Evolutionary conservation across 2,888 invertebrate species (phyloP), one percentile per base, ranked within the genome.

Genomic region (Latrodectus elegans): DNA sequence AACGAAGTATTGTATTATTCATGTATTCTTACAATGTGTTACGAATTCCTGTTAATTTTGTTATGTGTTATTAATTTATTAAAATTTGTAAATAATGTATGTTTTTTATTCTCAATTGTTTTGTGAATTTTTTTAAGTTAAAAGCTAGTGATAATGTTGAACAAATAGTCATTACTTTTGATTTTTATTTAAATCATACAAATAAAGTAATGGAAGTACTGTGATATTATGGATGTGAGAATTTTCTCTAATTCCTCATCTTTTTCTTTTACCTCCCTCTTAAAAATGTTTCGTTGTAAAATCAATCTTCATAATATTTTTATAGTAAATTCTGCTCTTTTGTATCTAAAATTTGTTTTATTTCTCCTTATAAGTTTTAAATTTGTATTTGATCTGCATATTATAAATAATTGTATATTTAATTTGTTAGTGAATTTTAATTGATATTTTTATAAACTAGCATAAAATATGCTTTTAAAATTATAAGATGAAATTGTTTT

Each of bases 111-210:
- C 70, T 64, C 78, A 64, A 38, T 38, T 80, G 65, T 71, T 81
- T 81, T 76, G 77, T 86, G 73, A 71, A 70, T n/a, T 60, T 80
- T 86, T 86, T 52, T 60, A 74, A 75, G 73, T 80, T 70, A 71
- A 80, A 80, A 80, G 81, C 81, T 81, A 86, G 86, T 86, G 86
- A 86, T 86, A 86, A 76, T 76, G 76, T 86, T 86, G 86, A 86
- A 86, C 86, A 86, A 86, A 51, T n/a, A 78, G 53, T 72, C 71
- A 77, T 86, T 75, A 70, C 76, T 80, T 84, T 78, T 74, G 60
- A 53, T 81, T 84, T 85, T 22, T 26, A 22, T 8, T 67, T 51
- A 75, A 71, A 76, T 75, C 64, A 71, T 85, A 75, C 52, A 77
- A 76, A 72, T 73, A 53, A 77, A 86, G 68, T 74, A 79, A 76